Percentiles rank a stretch among this genome's conserved stretches.
phyloP scores from a whole-genome alignment of 2,113 vertebrate genomes.

The Elephas maximus region DNA sequence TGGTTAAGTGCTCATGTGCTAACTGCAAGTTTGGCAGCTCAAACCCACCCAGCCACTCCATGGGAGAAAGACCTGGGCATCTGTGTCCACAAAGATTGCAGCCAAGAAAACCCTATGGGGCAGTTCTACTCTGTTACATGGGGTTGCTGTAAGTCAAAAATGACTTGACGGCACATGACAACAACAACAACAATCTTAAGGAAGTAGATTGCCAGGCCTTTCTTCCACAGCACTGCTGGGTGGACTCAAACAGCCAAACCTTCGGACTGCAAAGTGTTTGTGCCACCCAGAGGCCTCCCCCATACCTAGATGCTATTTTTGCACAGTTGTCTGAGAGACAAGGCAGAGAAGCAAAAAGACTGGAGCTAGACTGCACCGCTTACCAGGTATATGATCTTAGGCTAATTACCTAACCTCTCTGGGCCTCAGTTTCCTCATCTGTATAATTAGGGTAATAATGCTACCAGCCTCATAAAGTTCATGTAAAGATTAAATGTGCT shows the following conservation, averaged over 20 bases:
- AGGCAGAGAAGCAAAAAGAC: not conserved
- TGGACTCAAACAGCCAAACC: not conserved
- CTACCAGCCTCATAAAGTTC: not conserved
- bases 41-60: not conserved
- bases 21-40: not conserved
- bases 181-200: not conserved
- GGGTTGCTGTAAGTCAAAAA: not conserved
- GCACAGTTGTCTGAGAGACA: not conserved
- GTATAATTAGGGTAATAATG: not conserved
- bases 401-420: not conserved
- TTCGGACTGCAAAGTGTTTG: too few relatives aligned
- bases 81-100: not conserved
- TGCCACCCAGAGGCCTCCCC: not conserved
- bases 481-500: not conserved
- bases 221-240: not conserved
- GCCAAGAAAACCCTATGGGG: not conserved
- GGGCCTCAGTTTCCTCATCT: not conserved
- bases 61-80: not conserved
- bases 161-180: not conserved
- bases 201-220: not conserved
- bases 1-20: not conserved
- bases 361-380: not conserved
- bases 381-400: not conserved
- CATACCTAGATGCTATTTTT: not conserved
- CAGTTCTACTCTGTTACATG: not conserved